Base-by-base conservation (phyloP, 2,888 invertebrate genomes). In the Rhopalosiphum nymphaeae region DNA sequence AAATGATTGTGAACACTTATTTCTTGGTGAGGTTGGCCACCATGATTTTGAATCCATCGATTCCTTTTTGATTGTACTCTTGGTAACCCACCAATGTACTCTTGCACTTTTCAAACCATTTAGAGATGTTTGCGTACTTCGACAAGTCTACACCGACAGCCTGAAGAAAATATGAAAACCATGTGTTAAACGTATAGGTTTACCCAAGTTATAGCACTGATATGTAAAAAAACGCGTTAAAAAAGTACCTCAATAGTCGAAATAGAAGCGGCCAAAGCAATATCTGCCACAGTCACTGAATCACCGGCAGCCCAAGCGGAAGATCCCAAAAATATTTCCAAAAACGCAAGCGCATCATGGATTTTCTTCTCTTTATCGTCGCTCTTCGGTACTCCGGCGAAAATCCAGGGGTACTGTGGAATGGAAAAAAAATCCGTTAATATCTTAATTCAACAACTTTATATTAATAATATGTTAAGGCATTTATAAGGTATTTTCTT, bases 241-340 rank as follows among this genome's bases (percentile, higher is more conserved):
- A 36, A 86, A 84, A 26, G 10, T 91, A 97, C 97, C 95, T 97
- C 98, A 95, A 97, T 96, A 95, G 97, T 97, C 90, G 98, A 97
- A 25, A 98, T 96, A 16, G 97, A 96, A 21, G 97, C 97, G 61
- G 97, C 96, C 89, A 98, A 95, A 67, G 97, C 96, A 86, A 98
- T 96, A 96, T 98, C 98, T 16, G 98, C 98, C 42, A 98, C 96
- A 42, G 98, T 98, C 93, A 98, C 96, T 94, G 96, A 96, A 94
- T 97, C 96, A 4, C 98, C 98, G 36, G 98, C 98, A 67, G 96
- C 97, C 96, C 97, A 98, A 95, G 97, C 96, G 95, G 97, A 97
- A 0, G 97, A 97, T 88, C 97, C 97, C 56, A 98, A 96, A 67
- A 85, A 94, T n/a, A 96, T 97, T 95, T 98, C 97, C 61, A 98